phyloP scores from a whole-genome alignment of 64 coral and sea anemone species.

The Dendronephthya gigantea region DNA sequence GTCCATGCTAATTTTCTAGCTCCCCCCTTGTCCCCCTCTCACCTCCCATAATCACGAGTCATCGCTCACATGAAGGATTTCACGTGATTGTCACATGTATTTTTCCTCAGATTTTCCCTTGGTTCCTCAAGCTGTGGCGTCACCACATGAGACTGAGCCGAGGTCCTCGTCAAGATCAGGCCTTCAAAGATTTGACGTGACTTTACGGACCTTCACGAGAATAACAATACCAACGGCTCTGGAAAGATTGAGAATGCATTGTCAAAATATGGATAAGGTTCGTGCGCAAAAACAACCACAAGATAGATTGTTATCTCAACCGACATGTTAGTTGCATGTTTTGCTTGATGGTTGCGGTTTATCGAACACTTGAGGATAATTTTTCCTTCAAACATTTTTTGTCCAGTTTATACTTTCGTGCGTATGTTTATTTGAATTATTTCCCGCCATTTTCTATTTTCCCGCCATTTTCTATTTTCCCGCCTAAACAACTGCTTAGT shows the following conservation, averaged over 20 bases:
- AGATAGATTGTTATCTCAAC: neutral
- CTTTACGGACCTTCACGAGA: neutral
- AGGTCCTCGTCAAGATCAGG: neutral
- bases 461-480: too few relatives aligned
- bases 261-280: slow-evolving; percentile 5
- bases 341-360: too few relatives aligned
- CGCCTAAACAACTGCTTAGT: too few relatives aligned
- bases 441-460: too few relatives aligned
- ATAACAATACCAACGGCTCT: neutral
- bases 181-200: neutral
- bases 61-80: neutral
- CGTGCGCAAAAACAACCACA: neutral
- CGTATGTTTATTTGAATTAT: too few relatives aligned
- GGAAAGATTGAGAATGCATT: neutral
- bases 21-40: too few relatives aligned
- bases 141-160: neutral
- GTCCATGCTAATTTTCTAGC: too few relatives aligned
- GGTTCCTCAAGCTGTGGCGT: neutral
- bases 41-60: too few relatives aligned
- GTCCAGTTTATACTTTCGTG: too few relatives aligned
- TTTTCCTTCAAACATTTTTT: too few relatives aligned
- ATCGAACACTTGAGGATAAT: too few relatives aligned
- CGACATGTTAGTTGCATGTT: too few relatives aligned
- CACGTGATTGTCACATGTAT: neutral
- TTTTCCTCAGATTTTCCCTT: neutral